Conservation (phyloP, 1,140 invertebrate species). For the Drosophila kanapiae region DNA sequence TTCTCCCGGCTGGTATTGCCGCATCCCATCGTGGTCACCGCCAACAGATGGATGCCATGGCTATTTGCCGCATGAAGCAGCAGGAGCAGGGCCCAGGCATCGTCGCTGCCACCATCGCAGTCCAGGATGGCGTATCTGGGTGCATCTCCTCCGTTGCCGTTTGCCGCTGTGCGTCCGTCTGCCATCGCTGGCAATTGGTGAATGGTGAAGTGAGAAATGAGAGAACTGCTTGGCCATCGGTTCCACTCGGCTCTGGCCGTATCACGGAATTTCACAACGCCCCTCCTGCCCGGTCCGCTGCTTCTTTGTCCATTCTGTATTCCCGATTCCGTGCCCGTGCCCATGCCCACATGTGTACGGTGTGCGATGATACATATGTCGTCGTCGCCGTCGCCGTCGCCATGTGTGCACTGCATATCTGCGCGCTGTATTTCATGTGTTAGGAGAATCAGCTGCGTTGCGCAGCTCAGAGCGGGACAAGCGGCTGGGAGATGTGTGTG, state of each 20-base stretch:
- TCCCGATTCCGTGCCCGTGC: slow-evolving; percentile 2
- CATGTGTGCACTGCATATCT: slow-evolving; percentile 39
- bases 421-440: slow-evolving; percentile 21
- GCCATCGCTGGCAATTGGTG: slow-evolving; percentile 37
- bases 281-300: background rate
- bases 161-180: slow-evolving; percentile 32
- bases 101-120: slow-evolving; percentile 89
- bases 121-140: slow-evolving; percentile 87
- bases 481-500: slow-evolving; percentile 18
- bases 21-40: slow-evolving; percentile 87
- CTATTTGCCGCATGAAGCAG: slow-evolving; percentile 86
- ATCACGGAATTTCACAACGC: slow-evolving; percentile 31
- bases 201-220: slow-evolving; percentile 8
- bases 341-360: slow-evolving; percentile 15
- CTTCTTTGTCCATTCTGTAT: slow-evolving; percentile 3
- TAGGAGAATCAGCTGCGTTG: slow-evolving; percentile 11
- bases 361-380: slow-evolving; percentile 15
- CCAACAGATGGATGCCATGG: slow-evolving; percentile 86
- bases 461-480: slow-evolving; percentile 10
- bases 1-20: slow-evolving; percentile 88
- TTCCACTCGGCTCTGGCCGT: slow-evolving; percentile 12
- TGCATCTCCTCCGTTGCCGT: background rate
- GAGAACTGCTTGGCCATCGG: background rate
- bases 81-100: slow-evolving; percentile 88
- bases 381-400: slow-evolving; percentile 1